Conservation (phyloP, 2,888 invertebrate genomes). For the Galerucella pusilla region DNA sequence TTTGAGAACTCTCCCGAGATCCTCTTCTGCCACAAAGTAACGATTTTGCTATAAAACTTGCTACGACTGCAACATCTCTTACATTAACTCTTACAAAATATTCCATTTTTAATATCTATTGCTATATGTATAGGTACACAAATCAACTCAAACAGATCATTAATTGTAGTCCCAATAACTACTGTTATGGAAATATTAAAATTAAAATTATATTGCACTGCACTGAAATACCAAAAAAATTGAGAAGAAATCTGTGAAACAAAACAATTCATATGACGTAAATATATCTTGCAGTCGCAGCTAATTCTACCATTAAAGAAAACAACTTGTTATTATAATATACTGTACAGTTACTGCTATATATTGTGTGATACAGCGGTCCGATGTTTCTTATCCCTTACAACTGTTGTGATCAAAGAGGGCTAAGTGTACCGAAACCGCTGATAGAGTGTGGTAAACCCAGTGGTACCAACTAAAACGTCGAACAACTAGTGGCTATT, state of each 20-base stretch:
- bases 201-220: no score
- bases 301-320: slow-evolving; percentile 17
- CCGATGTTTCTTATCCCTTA: slow-evolving; percentile 37
- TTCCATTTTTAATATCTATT: no score
- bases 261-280: background rate
- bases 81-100: no score
- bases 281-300: background rate
- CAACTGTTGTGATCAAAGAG: slow-evolving; percentile 39
- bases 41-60: slow-evolving; percentile 30
- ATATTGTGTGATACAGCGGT: slow-evolving; percentile 24
- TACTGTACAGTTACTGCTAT: slow-evolving; percentile 31
- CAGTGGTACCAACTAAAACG: slow-evolving; percentile 36
- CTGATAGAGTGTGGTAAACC: slow-evolving; percentile 44
- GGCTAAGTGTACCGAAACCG: slow-evolving; percentile 38
- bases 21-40: slow-evolving; percentile 54
- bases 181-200: no score
- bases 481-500: slow-evolving; percentile 41
- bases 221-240: no score
- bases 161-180: no score
- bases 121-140: no score
- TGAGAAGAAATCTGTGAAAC: no score
- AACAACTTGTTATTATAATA: slow-evolving; percentile 27
- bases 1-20: slow-evolving; percentile 74
- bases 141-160: no score
- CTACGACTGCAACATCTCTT: background rate